Conservation (phyloP, 1,140 invertebrate species). For the Drosophila littoralis region DNA sequence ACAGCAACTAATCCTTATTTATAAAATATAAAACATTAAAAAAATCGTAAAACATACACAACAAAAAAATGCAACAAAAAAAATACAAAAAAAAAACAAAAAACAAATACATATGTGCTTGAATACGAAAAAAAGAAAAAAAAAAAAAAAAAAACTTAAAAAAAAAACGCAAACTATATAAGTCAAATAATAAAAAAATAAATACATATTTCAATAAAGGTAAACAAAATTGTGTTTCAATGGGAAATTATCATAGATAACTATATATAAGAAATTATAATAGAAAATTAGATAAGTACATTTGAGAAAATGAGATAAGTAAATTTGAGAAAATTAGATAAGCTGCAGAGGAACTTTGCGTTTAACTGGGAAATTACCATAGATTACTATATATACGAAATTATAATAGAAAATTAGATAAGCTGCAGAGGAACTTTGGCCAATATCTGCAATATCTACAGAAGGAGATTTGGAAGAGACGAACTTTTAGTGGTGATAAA, state of each 20-base stretch:
- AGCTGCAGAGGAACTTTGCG: no score
- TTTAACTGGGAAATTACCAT: no score
- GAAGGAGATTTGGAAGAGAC: no score
- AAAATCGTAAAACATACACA: conserved; percentile 65
- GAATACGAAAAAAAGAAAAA: conserved; percentile 68
- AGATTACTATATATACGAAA: no score
- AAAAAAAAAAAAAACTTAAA: conserved; percentile 37
- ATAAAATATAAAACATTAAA: conserved; percentile 73
- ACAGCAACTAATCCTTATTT: conserved; percentile 53
- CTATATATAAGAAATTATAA: neutral
- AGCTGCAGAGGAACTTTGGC: no score
- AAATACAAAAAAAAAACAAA: conserved; percentile 55
- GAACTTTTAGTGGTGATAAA: no score
- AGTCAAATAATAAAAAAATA: conserved; percentile 80
- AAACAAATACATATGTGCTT: conserved; percentile 80
- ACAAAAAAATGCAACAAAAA: conserved; percentile 58
- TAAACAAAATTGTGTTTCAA: conserved; percentile 34
- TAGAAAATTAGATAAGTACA: no score
- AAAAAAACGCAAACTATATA: conserved; percentile 79
- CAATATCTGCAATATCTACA: no score
- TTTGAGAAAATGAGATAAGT: no score
- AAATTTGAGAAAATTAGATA: no score
- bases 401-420: no score
- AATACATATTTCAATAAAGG: conserved; percentile 83
- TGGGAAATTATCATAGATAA: neutral